Conservation (phyloP, 2,888 invertebrate species). For the Melieria omissa region DNA sequence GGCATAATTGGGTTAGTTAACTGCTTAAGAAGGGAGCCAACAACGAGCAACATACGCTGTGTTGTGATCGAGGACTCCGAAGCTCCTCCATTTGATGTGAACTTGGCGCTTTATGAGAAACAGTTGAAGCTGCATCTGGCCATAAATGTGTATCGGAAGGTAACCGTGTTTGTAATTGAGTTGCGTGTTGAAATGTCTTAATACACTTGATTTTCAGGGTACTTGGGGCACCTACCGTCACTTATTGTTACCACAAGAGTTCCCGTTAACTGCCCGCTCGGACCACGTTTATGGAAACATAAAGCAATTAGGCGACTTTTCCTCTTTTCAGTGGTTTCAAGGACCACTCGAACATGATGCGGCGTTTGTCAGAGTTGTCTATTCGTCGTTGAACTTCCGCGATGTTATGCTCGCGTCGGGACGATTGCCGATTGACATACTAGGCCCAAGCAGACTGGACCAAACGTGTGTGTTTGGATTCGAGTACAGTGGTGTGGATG, state of each 20-base stretch:
- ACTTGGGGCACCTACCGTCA: constrained; percentile 85
- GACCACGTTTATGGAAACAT: constrained; percentile 84
- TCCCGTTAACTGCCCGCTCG: constrained; percentile 64
- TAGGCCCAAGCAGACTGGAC: constrained; percentile 74
- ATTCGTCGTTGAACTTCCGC: constrained; percentile 89
- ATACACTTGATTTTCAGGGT: constrained; percentile 51
- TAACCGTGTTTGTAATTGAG: constrained; percentile 46
- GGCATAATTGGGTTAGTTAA: constrained; percentile 91
- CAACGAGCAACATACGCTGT: constrained; percentile 74
- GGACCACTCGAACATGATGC: constrained; percentile 72
- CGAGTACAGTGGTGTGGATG: constrained; percentile 73
- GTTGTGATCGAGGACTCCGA: constrained; percentile 73
- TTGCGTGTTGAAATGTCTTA: neutral
- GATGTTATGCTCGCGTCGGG: constrained; percentile 96
- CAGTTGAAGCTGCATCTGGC: constrained; percentile 80
- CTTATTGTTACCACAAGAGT: constrained; percentile 70
- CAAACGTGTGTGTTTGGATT: constrained; percentile 78
- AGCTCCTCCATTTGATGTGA: constrained; percentile 75
- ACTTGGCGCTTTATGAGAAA: constrained; percentile 73
- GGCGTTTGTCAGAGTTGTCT: constrained; percentile 68
- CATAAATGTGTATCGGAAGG: constrained; percentile 79
- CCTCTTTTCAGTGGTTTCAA: constrained; percentile 85
- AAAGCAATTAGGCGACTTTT: constrained; percentile 84
- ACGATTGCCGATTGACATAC: constrained; percentile 84
- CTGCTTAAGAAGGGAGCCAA: constrained; percentile 84